phyloP scores from a whole-genome alignment of 2,888 invertebrate species.

The Carabus problematicus region DNA sequence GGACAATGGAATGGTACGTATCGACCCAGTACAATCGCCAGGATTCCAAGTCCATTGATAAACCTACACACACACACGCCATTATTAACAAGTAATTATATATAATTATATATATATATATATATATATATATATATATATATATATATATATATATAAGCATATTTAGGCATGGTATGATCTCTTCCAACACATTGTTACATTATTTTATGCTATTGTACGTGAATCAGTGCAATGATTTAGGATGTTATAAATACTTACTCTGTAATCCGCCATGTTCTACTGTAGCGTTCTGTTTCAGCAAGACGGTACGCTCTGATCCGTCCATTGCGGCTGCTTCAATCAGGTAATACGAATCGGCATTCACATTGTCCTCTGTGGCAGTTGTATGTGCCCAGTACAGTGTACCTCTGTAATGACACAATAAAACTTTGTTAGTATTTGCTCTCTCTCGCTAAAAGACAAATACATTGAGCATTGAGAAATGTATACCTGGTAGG shows the following conservation, averaged over 20 bases:
- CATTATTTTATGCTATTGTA: background rate
- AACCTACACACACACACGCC: conserved; percentile 59
- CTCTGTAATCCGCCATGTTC: conserved; percentile 39
- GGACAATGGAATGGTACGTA: conserved; percentile 64
- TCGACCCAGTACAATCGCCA: conserved; percentile 78
- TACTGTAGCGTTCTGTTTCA: conserved; percentile 51
- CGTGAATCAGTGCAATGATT: background rate
- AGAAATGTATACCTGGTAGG: conserved; percentile 60
- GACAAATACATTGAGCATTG: too few relatives aligned
- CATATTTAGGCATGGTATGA: too few relatives aligned
- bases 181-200: too few relatives aligned
- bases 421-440: conserved; percentile 65
- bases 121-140: too few relatives aligned
- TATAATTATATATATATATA: too few relatives aligned
- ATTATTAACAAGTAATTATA: too few relatives aligned
- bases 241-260: conserved; percentile 31
- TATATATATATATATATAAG: too few relatives aligned
- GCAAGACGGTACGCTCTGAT: conserved; percentile 56
- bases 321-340: conserved; percentile 75
- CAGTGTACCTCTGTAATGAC: conserved; percentile 65
- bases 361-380: conserved; percentile 51
- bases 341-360: conserved; percentile 53
- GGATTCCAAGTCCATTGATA: conserved; percentile 67
- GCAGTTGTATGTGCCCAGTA: conserved; percentile 64
- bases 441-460: too few relatives aligned